These are phyloP conservation scores for Leucoptera coffeella DNA, from an alignment of 2,888 invertebrate genomes.

Conservation along the genomic window DNA sequence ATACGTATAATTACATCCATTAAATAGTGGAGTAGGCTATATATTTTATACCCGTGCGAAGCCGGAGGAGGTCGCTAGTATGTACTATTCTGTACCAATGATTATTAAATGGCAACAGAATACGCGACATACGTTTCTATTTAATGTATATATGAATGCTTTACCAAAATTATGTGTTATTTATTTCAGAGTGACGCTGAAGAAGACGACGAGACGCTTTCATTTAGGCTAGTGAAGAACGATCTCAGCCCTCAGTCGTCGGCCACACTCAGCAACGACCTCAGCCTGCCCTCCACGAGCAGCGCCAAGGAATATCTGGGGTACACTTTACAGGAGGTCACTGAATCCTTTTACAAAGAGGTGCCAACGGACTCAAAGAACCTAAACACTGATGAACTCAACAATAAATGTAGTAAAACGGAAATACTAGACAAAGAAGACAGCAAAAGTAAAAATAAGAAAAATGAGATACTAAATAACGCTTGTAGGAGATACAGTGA, in stretches of 20 bases:
- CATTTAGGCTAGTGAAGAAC: constrained; percentile 28
- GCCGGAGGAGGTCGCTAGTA: no score
- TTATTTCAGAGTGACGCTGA: constrained; percentile 31
- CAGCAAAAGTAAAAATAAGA: constrained; percentile 19
- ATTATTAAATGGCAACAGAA: no score
- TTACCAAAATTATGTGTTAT: no score
- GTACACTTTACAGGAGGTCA: constrained; percentile 27
- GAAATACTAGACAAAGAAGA: constrained; percentile 16
- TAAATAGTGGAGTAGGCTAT: no score
- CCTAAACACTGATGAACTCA: constrained; percentile 24
- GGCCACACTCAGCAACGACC: constrained; percentile 10
- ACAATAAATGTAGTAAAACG: constrained; percentile 21
- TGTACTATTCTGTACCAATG: no score
- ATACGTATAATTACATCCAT: no score
- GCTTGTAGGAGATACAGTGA: constrained; percentile 34
- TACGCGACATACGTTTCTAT: no score
- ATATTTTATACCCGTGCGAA: no score
- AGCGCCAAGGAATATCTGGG: constrained; percentile 18
- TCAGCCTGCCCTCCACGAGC: constrained; percentile 17
- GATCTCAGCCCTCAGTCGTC: constrained; percentile 19
- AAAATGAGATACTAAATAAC: constrained; percentile 24
- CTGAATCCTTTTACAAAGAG: constrained; percentile 31
- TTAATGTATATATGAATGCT: constrained; percentile 1
- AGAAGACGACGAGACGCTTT: constrained; percentile 53
- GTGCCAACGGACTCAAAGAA: constrained; percentile 39